These are phyloP conservation scores for Sesamia nonagrioides DNA, from an alignment of 1,140 invertebrate species.

Conservation along the genomic window DNA sequence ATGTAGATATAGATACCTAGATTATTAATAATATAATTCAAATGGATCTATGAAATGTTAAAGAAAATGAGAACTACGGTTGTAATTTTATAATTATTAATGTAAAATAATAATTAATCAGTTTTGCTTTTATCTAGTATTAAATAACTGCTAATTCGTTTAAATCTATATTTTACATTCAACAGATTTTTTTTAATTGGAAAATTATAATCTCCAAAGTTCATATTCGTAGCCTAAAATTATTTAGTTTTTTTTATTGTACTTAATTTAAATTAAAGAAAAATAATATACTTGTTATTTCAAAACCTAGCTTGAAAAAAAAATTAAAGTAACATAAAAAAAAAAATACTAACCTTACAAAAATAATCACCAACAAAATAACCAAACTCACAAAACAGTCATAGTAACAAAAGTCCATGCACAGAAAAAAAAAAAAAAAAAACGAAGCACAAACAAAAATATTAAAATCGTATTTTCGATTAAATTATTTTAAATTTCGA, in stretches of 20 bases:
- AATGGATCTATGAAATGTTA: too few relatives aligned
- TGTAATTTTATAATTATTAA: too few relatives aligned
- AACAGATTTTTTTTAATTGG: too few relatives aligned
- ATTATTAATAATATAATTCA: too few relatives aligned
- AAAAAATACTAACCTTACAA: slow-evolving; percentile 38
- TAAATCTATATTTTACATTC: too few relatives aligned
- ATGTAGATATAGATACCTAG: too few relatives aligned
- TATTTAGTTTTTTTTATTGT: too few relatives aligned
- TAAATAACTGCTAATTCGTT: too few relatives aligned
- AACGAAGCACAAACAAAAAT: not conserved
- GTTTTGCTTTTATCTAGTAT: too few relatives aligned
- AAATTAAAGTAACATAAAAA: slow-evolving; percentile 12
- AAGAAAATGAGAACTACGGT: too few relatives aligned
- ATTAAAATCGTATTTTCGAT: slow-evolving; percentile 6
- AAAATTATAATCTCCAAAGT: not conserved
- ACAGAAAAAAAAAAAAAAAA: slow-evolving; percentile 7
- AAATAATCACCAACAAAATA: slow-evolving; percentile 10
- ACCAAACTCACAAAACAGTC: slow-evolving; percentile 28
- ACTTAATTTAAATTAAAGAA: too few relatives aligned
- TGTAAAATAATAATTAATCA: too few relatives aligned
- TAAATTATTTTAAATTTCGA: slow-evolving; percentile 34
- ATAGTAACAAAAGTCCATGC: slow-evolving; percentile 26
- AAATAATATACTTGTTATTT: not conserved
- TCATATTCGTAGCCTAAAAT: not conserved
- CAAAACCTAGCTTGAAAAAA: not conserved